Conservation (phyloP, 2,797 vertebrate genomes). For the Poecilia wingei region DNA sequence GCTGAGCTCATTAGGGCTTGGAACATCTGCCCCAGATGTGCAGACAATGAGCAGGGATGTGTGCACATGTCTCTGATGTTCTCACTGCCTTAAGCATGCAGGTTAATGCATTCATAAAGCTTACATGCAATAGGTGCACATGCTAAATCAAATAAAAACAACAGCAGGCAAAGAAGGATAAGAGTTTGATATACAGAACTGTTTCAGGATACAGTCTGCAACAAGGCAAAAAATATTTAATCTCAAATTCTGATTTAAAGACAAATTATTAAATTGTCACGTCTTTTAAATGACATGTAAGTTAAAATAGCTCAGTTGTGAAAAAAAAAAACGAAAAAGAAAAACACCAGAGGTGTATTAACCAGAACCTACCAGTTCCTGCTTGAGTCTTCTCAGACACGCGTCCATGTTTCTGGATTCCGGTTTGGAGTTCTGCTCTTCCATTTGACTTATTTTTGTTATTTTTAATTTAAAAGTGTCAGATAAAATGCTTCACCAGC, state of each 20-base stretch:
- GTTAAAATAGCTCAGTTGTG: not conserved
- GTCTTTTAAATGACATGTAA: not conserved
- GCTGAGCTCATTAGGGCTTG: conserved; percentile 47
- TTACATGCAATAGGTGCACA: not conserved
- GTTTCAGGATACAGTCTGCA: not conserved
- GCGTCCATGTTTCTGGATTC: conserved; percentile 80
- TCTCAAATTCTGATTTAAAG: not conserved
- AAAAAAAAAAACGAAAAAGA: not conserved
- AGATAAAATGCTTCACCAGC: conserved; percentile 37
- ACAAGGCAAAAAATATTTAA: not conserved
- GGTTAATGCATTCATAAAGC: conserved; percentile 26
- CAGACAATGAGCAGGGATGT: conserved; percentile 32
- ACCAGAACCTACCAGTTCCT: conserved; percentile 78
- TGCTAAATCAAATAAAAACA: not conserved
- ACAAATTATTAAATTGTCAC: not conserved
- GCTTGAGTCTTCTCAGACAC: conserved; percentile 81
- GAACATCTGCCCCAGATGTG: conserved; percentile 74
- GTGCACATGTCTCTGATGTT: conserved; percentile 41
- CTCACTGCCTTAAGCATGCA: conserved; percentile 43
- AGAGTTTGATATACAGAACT: not conserved
- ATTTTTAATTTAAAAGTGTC: conserved; percentile 16
- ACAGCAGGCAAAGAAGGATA: not conserved
- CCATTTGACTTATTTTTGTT: conserved; percentile 40
- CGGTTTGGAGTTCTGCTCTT: conserved; percentile 61
- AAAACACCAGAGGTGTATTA: conserved; percentile 7